A percentile compares a stretch with the other conserved stretches of the same genome.
Evolutionary conservation across 2,113 vertebrate species (phyloP).

Genomic region (Tinamus guttatus): DNA sequence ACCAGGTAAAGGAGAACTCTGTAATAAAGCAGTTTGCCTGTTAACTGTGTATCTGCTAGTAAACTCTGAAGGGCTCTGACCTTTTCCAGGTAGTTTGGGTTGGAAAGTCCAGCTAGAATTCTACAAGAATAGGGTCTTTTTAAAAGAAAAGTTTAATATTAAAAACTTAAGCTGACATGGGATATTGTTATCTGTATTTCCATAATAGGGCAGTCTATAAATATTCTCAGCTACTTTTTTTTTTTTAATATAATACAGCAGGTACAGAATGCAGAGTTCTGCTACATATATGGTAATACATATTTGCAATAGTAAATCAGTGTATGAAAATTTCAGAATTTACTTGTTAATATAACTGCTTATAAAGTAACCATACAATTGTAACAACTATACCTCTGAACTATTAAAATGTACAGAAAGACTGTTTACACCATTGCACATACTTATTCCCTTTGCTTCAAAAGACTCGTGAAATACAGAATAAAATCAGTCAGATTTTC

Average conservation of each 20-base stretch:
- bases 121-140: conserved; percentile 31
- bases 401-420: conserved; percentile 79
- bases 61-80: background rate
- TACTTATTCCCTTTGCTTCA: conserved; percentile 79
- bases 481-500: conserved; percentile 58
- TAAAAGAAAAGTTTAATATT: conserved; percentile 55
- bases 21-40: conserved; percentile 24
- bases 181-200: conserved; percentile 18
- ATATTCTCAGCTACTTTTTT: conserved; percentile 73
- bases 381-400: conserved; percentile 69
- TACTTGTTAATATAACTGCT: conserved; percentile 65
- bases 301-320: conserved; percentile 62
- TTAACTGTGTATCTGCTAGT: background rate
- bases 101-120: conserved; percentile 9
- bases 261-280: conserved; percentile 67
- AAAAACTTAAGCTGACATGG: conserved; percentile 55
- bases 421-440: conserved; percentile 82
- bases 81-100: background rate
- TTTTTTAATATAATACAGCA: conserved; percentile 76
- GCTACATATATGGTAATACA: conserved; percentile 46
- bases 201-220: conserved; percentile 74
- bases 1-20: conserved; percentile 13
- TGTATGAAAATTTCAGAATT: conserved; percentile 33
- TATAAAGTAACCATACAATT: conserved; percentile 50
- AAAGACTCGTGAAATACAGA: conserved; percentile 53